Evolutionary conservation across 2,888 invertebrate species (phyloP), one percentile per base, ranked within the genome.

Genomic region (Drosophila suboccidentalis): DNA sequence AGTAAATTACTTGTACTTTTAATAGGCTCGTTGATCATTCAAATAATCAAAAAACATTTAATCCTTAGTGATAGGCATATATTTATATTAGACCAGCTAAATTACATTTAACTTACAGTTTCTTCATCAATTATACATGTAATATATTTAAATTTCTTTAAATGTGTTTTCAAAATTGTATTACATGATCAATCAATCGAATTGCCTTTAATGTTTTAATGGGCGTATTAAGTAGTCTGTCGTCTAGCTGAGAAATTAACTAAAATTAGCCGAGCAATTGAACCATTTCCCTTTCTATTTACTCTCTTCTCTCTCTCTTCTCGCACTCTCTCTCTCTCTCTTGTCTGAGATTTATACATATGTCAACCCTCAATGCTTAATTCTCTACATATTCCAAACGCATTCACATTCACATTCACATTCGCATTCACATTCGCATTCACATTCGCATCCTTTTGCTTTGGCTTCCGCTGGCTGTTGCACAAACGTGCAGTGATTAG

Each of bases 401-500:
- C 46, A 39, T 50, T 39, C 50, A 9, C 43, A 26, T 29, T 41
- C 38, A n/a, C 36, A 58, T 29, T 29, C 29, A 2, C 22, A 22
- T 22, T 60, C 26, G 54, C 50, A 55, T 66, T 44, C 55, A 10
- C 46, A 39, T 44, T 39, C 50, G 8, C 43, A 22, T 29, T 41
- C 38, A 13, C 36, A 58, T 29, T 29, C 29, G 5, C 76, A 80
- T 76, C 81, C 81, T 80, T 76, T 76, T 55, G 81, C 77, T 26
- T 26, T 47, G 46, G 76, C 77, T 62, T 76, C 78, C 76, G 80
- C 51, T 76, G 81, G 78, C 64, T 59, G 73, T 46, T 71, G 58
- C 71, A 70, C 63, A 54, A 76, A 80, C 74, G 83, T 80, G 74
- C 89, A 85, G 90, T 87, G 87, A 85, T 89, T 89, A 90, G 89